Evolutionary conservation across 2,113 vertebrate genomes (phyloP), one percentile per base, ranked within the genome.

Genomic region (Perca schrenkii): DNA sequence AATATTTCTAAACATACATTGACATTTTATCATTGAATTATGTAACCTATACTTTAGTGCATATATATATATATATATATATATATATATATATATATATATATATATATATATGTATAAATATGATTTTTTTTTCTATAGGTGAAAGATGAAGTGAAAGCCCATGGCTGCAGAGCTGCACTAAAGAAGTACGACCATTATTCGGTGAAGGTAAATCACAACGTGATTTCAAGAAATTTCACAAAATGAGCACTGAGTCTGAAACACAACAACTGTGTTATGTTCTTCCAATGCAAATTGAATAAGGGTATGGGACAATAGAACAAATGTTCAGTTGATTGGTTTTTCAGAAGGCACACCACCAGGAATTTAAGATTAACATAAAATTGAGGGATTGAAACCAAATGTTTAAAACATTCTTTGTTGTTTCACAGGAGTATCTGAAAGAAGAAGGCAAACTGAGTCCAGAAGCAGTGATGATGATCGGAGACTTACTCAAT

Each of bases 401-500:
- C 16, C 0, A 2, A 73, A 15, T 14, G 6, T 28, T 2, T 4
- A n/a, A 49, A 22, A 16, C 49, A 6, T 14, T 0, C 10, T 15
- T 19, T 22, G n/a, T 46, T 14, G 15, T 21, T 17, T 46, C 6
- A 47, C 83, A 95, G 94, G 93, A 93, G 6, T 95, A 95, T 88
- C 77, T 95, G 47, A 72, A 79, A 36, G 76, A 86, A 13, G 90
- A 87, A 79, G 91, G 66, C 1, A 80, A 65, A 31, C 17, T 95
- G 79, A 95, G 94, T 64, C n/a, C 47, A 16, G 92, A 89, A n/a
- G 94, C 93, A 1, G 8, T 94, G 53, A 83, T 73, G 6, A 94
- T 95, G 93, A 93, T 95, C n/a, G 95, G 94, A 52, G 94, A 94
- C 21, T 57, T 95, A 16, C 91, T 95, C 0, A 94, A 94, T 0